These are phyloP conservation scores for Plagiodera versicolora DNA, from an alignment of 2,888 invertebrate species.

Conservation along the genomic window DNA sequence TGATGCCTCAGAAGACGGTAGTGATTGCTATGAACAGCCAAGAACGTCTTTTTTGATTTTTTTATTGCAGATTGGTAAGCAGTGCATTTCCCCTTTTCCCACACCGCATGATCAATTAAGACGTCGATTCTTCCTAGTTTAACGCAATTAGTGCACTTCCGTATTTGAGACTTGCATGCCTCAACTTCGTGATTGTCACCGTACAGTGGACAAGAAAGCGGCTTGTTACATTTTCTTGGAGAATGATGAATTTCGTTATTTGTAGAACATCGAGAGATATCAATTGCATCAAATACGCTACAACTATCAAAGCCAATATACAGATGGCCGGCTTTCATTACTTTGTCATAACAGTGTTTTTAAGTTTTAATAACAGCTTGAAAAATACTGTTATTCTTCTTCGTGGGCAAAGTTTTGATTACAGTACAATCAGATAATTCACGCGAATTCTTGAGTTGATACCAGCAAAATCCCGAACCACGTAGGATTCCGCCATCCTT, in stretches of 20 bases:
- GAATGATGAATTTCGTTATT: conserved; percentile 5
- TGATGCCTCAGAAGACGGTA: not conserved
- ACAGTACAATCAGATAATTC: not conserved
- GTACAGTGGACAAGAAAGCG: not conserved
- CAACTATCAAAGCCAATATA: conserved; percentile 10
- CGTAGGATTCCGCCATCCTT: conserved; percentile 15
- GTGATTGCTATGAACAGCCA: conserved; percentile 6
- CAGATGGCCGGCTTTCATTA: conserved; percentile 6
- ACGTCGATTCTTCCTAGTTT: not conserved
- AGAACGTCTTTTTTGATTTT: conserved; percentile 6
- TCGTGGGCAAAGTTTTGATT: not conserved
- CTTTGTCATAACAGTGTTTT: not conserved
- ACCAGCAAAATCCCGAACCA: conserved; percentile 12
- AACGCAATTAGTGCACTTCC: conserved; percentile 8
- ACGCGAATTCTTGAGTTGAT: conserved; percentile 14
- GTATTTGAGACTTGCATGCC: conserved; percentile 4
- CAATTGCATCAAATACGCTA: conserved; percentile 10
- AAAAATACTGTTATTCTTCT: not conserved
- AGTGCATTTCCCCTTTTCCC: conserved; percentile 7
- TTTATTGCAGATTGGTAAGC: not conserved
- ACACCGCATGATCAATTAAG: conserved; percentile 9
- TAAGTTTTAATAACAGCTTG: not conserved
- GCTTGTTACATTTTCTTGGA: conserved; percentile 1
- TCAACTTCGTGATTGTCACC: conserved; percentile 6
- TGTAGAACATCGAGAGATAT: conserved; percentile 1